Evolutionary conservation across 2,888 invertebrate genomes (phyloP), one percentile per base, ranked within the genome.

Genomic region (Drosophila nr. fundita): DNA sequence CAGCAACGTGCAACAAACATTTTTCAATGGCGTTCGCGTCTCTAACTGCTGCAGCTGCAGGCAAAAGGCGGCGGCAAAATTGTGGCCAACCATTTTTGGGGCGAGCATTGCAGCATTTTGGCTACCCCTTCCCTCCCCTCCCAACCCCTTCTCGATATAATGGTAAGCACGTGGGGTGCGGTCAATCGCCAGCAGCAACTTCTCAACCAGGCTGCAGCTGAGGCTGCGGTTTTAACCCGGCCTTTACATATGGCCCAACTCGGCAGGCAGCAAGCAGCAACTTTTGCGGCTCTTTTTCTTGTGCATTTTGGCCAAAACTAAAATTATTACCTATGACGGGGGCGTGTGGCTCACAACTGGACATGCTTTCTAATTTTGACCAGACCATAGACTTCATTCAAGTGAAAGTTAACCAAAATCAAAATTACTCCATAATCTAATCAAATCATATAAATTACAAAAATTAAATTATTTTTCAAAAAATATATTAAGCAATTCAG

Each of bases 91-190:
- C 70, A 80, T 77, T 73, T 80, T 77, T 67, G 67, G 76, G 66
- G 68, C 67, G 69, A 74, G 68, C 81, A 78, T 72, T 83, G 67
- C 73, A 69, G 72, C 80, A 79, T 63, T 70, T 71, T 61, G 55
- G 59, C 34, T 62, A 24, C 78, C 65, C 53, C 50, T 10, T 34
- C 40, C 24, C 36, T 29, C 30, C 24, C 24, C 18, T 24, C n/a
- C 15, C 38, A 13, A n/a, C 24, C 4, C 15, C 8, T 45, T n/a
- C 36, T 53, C 61, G 32, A 60, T 59, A 38, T 59, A 76, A 77
- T 38, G 53, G 34, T 57, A 73, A 78, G 75, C 87, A 85, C 85
- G 83, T 89, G 88, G 88, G 89, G 88, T 78, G 90, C 89, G 90
- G 84, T 87, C 79, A 67, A 54, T 55, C 64, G 55, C 59, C 55